Base-by-base conservation (phyloP, 1,140 invertebrate genomes). In the Drosophila bocqueti region DNA sequence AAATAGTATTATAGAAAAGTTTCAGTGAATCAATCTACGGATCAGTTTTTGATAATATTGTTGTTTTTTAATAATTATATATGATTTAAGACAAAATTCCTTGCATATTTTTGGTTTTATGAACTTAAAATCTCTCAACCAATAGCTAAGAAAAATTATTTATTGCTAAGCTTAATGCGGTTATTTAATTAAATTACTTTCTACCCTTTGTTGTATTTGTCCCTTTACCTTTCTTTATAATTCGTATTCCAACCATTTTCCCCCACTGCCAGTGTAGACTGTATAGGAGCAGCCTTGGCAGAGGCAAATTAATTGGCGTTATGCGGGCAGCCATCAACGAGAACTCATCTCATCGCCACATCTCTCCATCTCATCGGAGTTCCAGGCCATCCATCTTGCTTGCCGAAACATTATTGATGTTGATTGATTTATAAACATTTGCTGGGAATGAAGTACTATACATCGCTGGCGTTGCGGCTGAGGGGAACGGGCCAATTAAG, bases 401-500 rank as follows among this genome's bases (percentile, higher is more conserved):
- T 61, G 66, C 29, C 45, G 61, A 62, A 61, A 69, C 62, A 52
- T 87, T 91, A 90, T 91, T 91, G 85, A 90, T 91, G 86, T 85
- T 90, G 85, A 90, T 90, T 90, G 86, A 90, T 90, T 90, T 91
- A 90, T 91, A 87, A 90, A 90, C 84, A 87, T 84, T 81, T 45
- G 49, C 80, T 46, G 43, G 67, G 62, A 42, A 18, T 40, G 16
- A 60, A 24, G 42, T 57, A 24, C 24, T 24, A 24, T 24, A 38
- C 36, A 13, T 38, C 38, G 52, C 36, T 40, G 36, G 34, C 31
- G 31, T 2, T 36, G 18, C 7, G 36, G 36, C 9, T 9, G 21
- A 0, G 11, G 29, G 40, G 49, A 36, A 7, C 54, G 71, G 68
- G 64, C 77, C 87, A 84, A 89, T 89, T 84, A 90, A 81, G 82